These are phyloP conservation scores for Anguilla anguilla DNA, from an alignment of 2,797 vertebrate species.

Conservation along the genomic window DNA sequence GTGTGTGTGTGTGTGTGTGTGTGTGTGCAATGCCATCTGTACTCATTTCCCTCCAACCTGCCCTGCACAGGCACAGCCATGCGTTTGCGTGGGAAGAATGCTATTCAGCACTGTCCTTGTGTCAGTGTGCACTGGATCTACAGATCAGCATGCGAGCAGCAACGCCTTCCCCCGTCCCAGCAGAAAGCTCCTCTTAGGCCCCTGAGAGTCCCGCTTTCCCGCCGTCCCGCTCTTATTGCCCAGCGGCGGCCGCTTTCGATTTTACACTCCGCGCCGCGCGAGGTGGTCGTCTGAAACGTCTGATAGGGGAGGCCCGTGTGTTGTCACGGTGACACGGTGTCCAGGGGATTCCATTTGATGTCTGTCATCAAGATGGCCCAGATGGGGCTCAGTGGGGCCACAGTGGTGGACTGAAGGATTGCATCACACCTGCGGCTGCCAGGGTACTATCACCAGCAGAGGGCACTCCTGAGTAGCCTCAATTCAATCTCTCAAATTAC, in stretches of 20 bases:
- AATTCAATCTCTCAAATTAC: too few relatives aligned
- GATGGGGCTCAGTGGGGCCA: slow-evolving; percentile 33
- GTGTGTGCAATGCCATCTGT: too few relatives aligned
- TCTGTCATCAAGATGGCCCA: slow-evolving; percentile 45
- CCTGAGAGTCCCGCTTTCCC: slow-evolving; percentile 37
- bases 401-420: background rate
- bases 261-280: slow-evolving; percentile 20
- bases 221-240: slow-evolving; percentile 30
- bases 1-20: too few relatives aligned
- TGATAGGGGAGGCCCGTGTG: slow-evolving; percentile 52
- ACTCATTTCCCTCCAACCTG: too few relatives aligned
- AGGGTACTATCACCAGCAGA: background rate
- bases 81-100: too few relatives aligned
- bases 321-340: slow-evolving; percentile 57
- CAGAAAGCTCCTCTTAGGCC: background rate
- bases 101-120: background rate
- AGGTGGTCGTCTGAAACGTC: slow-evolving; percentile 33
- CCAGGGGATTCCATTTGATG: slow-evolving; percentile 49
- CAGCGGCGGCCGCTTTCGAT: background rate
- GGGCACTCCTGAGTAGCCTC: background rate
- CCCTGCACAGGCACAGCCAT: too few relatives aligned
- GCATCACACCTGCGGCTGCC: background rate
- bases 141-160: background rate
- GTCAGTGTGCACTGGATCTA: background rate
- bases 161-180: background rate